A percentile compares a stretch with the other conserved stretches of the same genome.
These are phyloP conservation scores for Turdus rufiventris DNA, from an alignment of 2,113 vertebrate species.

Conservation along the genomic window DNA sequence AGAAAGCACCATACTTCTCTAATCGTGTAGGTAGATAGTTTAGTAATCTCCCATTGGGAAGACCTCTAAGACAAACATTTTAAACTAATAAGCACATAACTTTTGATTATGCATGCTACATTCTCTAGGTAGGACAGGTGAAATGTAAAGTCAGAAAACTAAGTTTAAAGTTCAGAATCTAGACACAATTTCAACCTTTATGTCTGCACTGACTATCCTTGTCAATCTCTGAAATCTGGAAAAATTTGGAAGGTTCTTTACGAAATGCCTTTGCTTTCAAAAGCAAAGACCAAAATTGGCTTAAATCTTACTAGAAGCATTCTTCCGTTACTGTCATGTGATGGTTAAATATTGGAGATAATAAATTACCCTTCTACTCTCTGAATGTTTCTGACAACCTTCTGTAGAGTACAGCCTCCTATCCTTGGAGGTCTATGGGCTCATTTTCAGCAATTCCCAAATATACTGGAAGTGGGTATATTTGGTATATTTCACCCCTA, in stretches of 20 bases:
- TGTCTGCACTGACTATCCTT: background rate
- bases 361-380: background rate
- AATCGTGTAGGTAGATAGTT: background rate
- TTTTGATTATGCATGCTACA: background rate
- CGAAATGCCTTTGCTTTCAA: background rate
- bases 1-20: background rate
- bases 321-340: background rate
- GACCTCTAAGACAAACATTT: background rate
- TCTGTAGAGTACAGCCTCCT: background rate
- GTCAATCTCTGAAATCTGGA: background rate
- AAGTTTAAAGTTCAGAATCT: background rate
- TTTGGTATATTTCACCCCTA: background rate
- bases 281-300: background rate
- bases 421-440: background rate
- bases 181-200: background rate
- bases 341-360: background rate
- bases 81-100: background rate
- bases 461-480: background rate
- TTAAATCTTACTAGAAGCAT: background rate
- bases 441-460: background rate
- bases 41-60: background rate
- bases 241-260: background rate
- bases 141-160: background rate
- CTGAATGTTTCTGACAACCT: background rate
- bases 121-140: background rate